Evolutionary conservation across 2,888 invertebrate genomes (phyloP).

Genomic region (Pheosia tremula): DNA sequence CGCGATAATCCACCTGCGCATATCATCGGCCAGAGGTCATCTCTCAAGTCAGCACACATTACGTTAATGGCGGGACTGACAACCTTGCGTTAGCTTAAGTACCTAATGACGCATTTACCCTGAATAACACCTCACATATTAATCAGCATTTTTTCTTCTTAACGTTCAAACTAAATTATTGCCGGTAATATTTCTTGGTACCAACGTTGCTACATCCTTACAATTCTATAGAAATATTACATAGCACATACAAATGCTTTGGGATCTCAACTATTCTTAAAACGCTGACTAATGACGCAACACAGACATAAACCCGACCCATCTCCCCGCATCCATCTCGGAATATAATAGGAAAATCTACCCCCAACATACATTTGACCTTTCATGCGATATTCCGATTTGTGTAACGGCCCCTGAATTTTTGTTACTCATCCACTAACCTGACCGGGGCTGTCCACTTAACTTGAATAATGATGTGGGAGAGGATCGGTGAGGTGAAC

Average conservation of each 20-base stretch:
- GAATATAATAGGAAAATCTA: conserved; percentile 40
- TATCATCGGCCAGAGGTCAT: conserved; percentile 27
- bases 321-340: conserved; percentile 41
- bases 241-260: background rate
- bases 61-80: conserved; percentile 41
- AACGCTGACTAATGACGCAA: conserved; percentile 8
- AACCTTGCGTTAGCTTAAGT: conserved; percentile 32
- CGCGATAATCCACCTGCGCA: conserved; percentile 31
- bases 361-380: conserved; percentile 38
- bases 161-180: background rate
- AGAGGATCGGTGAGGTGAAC: conserved; percentile 63
- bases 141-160: conserved; percentile 22
- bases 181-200: conserved; percentile 2
- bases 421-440: conserved; percentile 74
- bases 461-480: conserved; percentile 80
- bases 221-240: background rate
- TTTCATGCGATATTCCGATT: conserved; percentile 50
- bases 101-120: conserved; percentile 34
- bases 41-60: conserved; percentile 35
- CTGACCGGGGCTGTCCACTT: conserved; percentile 75
- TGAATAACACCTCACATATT: conserved; percentile 17
- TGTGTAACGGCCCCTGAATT: conserved; percentile 58
- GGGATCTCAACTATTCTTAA: conserved; percentile 1
- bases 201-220: background rate
- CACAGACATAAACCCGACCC: conserved; percentile 16